phyloP scores from a whole-genome alignment of 2,888 invertebrate species.

The Zelleria hepariella region DNA sequence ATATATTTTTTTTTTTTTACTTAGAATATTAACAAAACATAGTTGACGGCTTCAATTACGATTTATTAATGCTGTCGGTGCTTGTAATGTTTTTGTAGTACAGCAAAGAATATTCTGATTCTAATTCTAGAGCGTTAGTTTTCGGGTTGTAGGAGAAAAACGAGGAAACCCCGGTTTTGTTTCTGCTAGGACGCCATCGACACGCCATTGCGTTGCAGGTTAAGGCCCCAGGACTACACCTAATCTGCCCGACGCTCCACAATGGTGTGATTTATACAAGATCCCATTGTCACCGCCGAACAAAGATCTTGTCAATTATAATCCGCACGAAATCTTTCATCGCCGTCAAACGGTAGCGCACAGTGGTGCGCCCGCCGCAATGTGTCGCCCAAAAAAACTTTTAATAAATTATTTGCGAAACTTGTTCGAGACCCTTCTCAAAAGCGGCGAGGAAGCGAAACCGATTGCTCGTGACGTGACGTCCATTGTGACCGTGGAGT shows the following conservation, averaged over 20 bases:
- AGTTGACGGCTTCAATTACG: too few species aligned
- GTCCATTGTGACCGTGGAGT: constrained; percentile 65
- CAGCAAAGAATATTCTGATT: too few species aligned
- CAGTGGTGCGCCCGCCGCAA: constrained; percentile 41
- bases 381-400: constrained; percentile 24
- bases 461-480: constrained; percentile 68
- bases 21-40: too few species aligned
- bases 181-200: too few species aligned
- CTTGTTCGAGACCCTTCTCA: constrained; percentile 63
- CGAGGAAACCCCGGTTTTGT: too few species aligned
- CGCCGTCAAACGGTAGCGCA: constrained; percentile 65
- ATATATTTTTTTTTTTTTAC: too few species aligned
- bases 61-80: too few species aligned
- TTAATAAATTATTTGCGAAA: constrained; percentile 69
- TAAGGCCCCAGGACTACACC: constrained; percentile 39
- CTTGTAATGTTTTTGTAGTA: too few species aligned
- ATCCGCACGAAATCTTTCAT: constrained; percentile 59
- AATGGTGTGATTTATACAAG: constrained; percentile 55
- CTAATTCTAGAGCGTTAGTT: too few species aligned
- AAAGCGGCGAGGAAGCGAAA: constrained; percentile 63
- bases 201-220: constrained; percentile 10
- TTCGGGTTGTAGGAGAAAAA: too few species aligned
- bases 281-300: constrained; percentile 55
- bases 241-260: constrained; percentile 46
- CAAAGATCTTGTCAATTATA: constrained; percentile 72